These are phyloP conservation scores for Leucosticte australis DNA, from an alignment of 2,113 vertebrate genomes.

Conservation along the genomic window DNA sequence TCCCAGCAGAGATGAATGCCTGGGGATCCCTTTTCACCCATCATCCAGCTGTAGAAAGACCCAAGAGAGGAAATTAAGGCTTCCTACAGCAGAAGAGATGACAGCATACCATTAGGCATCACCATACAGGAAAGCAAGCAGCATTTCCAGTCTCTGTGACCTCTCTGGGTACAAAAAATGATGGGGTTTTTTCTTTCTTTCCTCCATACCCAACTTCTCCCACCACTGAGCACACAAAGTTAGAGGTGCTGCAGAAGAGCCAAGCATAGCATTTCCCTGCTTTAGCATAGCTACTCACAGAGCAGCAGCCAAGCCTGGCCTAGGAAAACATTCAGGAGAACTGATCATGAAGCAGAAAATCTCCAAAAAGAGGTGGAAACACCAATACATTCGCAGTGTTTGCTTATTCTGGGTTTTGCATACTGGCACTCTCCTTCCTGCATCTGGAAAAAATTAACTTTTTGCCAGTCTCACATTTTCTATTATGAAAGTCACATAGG, in stretches of 20 bases:
- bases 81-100: not conserved
- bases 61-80: not conserved
- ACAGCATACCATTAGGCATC: not conserved
- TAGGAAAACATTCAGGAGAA: not conserved
- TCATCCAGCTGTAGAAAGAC: not conserved
- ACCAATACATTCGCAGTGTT: not conserved
- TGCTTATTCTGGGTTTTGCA: not conserved
- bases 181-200: not conserved
- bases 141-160: not conserved
- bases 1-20: not conserved
- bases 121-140: not conserved
- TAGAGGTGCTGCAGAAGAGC: not conserved
- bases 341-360: not conserved
- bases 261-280: not conserved
- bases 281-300: not conserved
- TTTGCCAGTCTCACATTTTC: not conserved
- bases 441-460: not conserved
- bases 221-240: not conserved
- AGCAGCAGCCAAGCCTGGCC: not conserved
- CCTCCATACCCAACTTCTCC: not conserved
- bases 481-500: accelerated
- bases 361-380: not conserved
- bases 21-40: not conserved
- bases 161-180: not conserved
- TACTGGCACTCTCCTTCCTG: accelerated